These are phyloP conservation scores for Chionoecetes opilio DNA, from an alignment of 1,140 invertebrate genomes.

Conservation along the genomic window DNA sequence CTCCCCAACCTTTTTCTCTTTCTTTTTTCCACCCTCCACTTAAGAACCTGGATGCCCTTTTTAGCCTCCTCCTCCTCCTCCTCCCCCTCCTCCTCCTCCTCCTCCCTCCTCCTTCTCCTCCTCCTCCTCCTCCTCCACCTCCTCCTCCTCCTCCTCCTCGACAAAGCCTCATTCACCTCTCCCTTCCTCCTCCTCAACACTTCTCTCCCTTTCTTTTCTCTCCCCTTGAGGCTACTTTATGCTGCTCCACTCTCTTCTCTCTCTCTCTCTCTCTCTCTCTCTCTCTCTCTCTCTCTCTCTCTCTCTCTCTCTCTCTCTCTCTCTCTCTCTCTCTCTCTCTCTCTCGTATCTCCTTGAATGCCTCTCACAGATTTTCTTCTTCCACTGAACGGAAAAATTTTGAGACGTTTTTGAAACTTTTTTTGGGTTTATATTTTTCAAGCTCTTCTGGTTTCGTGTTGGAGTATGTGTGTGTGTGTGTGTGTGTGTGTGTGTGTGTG, in stretches of 20 bases:
- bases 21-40: background rate
- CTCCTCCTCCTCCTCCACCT: background rate
- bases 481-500: constrained; percentile 27
- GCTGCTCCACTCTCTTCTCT: background rate
- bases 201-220: constrained; percentile 4
- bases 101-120: background rate
- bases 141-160: background rate
- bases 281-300: constrained; percentile 27
- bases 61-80: background rate
- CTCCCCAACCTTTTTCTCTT: background rate
- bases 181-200: constrained; percentile 12
- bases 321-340: background rate
- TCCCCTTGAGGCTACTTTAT: constrained; percentile 6
- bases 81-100: background rate
- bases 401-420: too few species aligned
- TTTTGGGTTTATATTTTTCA: too few species aligned
- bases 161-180: background rate
- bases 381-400: background rate
- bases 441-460: too few species aligned
- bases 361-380: background rate
- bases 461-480: constrained; percentile 2
- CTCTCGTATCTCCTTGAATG: background rate
- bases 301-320: constrained; percentile 27
- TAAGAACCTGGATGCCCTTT: background rate
- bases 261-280: constrained; percentile 11